These are phyloP conservation scores for Neoniphon sammara DNA, from an alignment of 2,797 vertebrate genomes.

Conservation along the genomic window DNA sequence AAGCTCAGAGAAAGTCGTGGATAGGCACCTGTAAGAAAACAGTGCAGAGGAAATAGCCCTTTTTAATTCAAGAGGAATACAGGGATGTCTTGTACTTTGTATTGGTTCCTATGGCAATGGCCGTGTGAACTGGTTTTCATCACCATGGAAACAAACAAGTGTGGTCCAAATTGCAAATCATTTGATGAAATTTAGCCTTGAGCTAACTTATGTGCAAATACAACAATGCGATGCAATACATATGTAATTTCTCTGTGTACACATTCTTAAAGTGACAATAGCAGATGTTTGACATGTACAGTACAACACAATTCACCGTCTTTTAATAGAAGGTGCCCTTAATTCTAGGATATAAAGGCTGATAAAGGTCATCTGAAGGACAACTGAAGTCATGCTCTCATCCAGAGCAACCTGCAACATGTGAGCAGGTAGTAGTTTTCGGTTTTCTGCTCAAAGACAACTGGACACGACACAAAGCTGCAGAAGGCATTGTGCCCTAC, in stretches of 20 bases:
- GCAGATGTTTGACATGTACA: background rate
- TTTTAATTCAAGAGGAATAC: slow-evolving; percentile 40
- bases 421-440: background rate
- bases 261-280: background rate
- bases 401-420: background rate
- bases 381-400: background rate
- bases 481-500: background rate
- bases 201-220: slow-evolving; percentile 40
- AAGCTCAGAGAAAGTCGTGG: slow-evolving; percentile 98
- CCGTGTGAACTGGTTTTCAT: slow-evolving; percentile 58
- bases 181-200: slow-evolving; percentile 69
- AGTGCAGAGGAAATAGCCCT: slow-evolving; percentile 16
- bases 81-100: slow-evolving; percentile 61
- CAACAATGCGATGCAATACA: background rate
- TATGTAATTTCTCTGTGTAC: background rate
- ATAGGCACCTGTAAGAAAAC: slow-evolving; percentile 90
- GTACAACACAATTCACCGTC: background rate
- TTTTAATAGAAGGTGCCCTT: too few species aligned
- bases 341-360: too few species aligned
- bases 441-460: background rate
- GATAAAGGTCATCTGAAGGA: background rate
- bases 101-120: slow-evolving; percentile 71
- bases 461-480: background rate
- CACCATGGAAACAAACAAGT: slow-evolving; percentile 74
- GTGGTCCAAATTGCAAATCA: slow-evolving; percentile 57